Evolutionary conservation across 1,140 invertebrate species (phyloP).

Genomic region (Heterodera carotae): DNA sequence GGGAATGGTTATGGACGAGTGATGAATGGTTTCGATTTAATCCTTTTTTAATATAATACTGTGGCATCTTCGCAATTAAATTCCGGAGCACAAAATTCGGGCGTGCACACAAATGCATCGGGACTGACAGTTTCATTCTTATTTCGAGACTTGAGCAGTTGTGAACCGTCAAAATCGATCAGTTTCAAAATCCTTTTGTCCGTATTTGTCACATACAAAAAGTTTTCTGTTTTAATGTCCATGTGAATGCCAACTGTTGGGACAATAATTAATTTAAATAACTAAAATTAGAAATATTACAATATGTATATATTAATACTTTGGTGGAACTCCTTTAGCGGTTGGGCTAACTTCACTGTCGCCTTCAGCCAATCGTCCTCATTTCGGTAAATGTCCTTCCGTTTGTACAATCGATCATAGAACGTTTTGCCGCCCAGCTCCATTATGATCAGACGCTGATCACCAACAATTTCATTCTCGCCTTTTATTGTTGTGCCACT

Average conservation of each 20-base stretch:
- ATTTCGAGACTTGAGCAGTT: background rate
- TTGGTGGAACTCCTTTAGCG: background rate
- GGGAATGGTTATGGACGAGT: too few species aligned
- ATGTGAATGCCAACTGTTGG: background rate
- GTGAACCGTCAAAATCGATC: background rate
- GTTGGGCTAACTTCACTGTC: background rate
- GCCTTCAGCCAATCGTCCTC: background rate
- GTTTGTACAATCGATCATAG: background rate
- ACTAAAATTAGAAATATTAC: too few species aligned
- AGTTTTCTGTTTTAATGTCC: background rate
- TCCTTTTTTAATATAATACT: too few species aligned
- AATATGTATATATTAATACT: background rate
- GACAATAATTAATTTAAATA: too few species aligned
- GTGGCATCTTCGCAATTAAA: background rate
- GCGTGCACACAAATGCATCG: background rate
- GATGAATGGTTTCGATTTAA: too few species aligned
- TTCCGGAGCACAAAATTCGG: background rate
- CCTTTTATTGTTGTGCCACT: background rate
- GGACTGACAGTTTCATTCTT: background rate
- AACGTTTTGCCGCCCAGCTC: background rate
- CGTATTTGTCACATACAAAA: background rate
- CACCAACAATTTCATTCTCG: background rate
- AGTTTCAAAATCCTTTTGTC: background rate
- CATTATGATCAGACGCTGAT: background rate
- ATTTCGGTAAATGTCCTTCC: background rate